Percentiles rank a stretch among this genome's conserved stretches.
Conservation (phyloP, 2,113 vertebrate genomes). For the Cavia porcellus region DNA sequence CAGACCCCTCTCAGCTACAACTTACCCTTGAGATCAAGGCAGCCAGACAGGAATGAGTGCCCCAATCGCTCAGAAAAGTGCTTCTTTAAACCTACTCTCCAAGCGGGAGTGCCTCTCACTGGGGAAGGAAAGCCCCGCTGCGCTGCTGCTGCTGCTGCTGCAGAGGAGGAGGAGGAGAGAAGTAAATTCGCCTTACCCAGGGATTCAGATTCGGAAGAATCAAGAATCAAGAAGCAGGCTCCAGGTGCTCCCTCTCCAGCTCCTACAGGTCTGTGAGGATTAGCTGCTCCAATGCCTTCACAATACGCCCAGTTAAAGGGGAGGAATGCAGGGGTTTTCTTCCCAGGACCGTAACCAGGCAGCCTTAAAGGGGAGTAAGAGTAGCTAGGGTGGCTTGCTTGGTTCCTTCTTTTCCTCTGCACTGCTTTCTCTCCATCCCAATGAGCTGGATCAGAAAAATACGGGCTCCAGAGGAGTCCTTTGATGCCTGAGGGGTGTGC, state of each 20-base stretch:
- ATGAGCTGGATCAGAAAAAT: conserved; percentile 42
- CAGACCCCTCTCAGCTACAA: not conserved
- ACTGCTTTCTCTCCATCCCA: conserved; percentile 28
- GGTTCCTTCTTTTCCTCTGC: not conserved
- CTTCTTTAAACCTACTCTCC: not conserved
- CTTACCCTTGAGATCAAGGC: conserved; percentile 53
- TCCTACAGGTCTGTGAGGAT: conserved; percentile 85
- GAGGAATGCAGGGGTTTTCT: conserved; percentile 85
- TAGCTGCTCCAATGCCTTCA: conserved; percentile 73
- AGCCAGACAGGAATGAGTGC: conserved; percentile 29
- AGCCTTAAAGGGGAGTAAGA: conserved; percentile 82
- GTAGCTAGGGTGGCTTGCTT: conserved; percentile 73
- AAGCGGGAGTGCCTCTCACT: not conserved
- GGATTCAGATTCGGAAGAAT: conserved; percentile 78
- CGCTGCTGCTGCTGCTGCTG: too few relatives aligned
- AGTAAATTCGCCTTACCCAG: conserved; percentile 84
- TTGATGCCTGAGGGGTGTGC: not conserved
- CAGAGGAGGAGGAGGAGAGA: not conserved
- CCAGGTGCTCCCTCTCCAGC: conserved; percentile 75
- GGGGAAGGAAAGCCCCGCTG: not conserved
- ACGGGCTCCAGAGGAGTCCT: not conserved
- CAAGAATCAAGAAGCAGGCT: not conserved
- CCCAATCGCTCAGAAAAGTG: conserved; percentile 40
- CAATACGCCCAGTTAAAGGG: conserved; percentile 82
- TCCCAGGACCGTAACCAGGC: conserved; percentile 83